Evolutionary conservation across 2,888 invertebrate genomes (phyloP).

Genomic region (Callyntrura sp.): DNA sequence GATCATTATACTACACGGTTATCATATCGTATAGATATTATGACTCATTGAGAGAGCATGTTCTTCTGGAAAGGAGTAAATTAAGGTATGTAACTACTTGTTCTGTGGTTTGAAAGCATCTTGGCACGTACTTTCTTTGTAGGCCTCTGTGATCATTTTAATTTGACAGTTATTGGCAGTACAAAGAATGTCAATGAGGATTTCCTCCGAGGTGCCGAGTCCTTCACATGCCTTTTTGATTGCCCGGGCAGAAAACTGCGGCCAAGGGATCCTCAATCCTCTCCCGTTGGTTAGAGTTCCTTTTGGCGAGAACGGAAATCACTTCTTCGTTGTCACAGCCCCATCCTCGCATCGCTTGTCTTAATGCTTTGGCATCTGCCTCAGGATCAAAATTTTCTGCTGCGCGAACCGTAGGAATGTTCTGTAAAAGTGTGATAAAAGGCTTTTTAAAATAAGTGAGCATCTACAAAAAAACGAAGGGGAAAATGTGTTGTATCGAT

Average conservation of each 20-base stretch:
- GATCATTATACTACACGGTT: neutral
- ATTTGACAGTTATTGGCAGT: conserved; percentile 85
- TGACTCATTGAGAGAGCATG: conserved; percentile 13
- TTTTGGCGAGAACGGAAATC: conserved; percentile 80
- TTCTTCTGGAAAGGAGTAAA: conserved; percentile 22
- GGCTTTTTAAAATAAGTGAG: conserved; percentile 67
- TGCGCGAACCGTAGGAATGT: conserved; percentile 81
- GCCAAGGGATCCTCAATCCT: conserved; percentile 84
- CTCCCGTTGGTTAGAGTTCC: conserved; percentile 81
- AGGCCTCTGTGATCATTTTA: conserved; percentile 82
- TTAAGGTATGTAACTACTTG: conserved; percentile 41
- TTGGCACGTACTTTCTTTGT: conserved; percentile 83
- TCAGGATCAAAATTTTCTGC: conserved; percentile 81
- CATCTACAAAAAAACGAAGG: neutral
- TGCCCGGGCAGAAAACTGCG: conserved; percentile 86
- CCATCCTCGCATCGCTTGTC: conserved; percentile 83
- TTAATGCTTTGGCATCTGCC: conserved; percentile 81
- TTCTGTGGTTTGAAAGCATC: conserved; percentile 28
- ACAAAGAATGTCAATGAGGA: conserved; percentile 86
- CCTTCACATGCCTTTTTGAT: conserved; percentile 86
- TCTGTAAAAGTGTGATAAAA: conserved; percentile 78
- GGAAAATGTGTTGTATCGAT: conserved; percentile 65
- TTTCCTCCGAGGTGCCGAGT: conserved; percentile 85
- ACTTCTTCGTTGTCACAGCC: conserved; percentile 83
- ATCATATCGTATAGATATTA: too few relatives aligned